Percentiles rank a stretch among this genome's conserved stretches.
Conservation (phyloP, 2,113 vertebrate genomes). For the Takifugu flavidus region DNA sequence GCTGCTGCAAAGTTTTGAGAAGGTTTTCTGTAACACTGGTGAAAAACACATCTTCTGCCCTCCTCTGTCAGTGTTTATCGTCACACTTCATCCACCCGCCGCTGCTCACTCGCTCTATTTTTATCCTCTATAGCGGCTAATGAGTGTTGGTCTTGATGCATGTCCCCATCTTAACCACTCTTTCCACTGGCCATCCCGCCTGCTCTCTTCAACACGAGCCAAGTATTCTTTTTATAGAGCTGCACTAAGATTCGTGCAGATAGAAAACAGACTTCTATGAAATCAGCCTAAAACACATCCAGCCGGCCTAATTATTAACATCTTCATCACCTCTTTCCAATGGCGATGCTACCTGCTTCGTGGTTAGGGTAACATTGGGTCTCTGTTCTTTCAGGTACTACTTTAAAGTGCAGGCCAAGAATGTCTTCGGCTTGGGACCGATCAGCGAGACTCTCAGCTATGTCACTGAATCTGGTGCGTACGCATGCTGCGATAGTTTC, state of each 20-base stretch:
- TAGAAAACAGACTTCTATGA: conserved; percentile 31
- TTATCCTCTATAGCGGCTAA: conserved; percentile 24
- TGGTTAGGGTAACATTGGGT: neutral
- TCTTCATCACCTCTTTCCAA: conserved; percentile 25
- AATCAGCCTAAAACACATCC: conserved; percentile 31
- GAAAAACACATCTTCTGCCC: too few species aligned
- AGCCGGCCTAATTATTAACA: conserved; percentile 50
- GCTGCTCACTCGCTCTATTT: conserved; percentile 11
- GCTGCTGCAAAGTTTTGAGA: conserved; percentile 12
- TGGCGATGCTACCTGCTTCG: neutral
- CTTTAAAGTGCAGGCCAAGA: conserved; percentile 96
- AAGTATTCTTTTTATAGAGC: conserved; percentile 37
- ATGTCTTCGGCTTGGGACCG: conserved; percentile 90
- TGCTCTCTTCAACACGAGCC: conserved; percentile 27
- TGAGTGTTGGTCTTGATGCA: conserved; percentile 18
- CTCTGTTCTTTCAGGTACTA: conserved; percentile 84
- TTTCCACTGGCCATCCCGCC: neutral
- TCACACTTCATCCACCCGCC: neutral
- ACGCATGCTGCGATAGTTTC: neutral
- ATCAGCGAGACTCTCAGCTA: conserved; percentile 89
- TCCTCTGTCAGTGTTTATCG: neutral
- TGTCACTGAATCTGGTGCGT: conserved; percentile 93
- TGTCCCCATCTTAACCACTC: conserved; percentile 15
- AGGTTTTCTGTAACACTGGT: neutral
- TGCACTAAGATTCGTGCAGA: conserved; percentile 26